A percentile compares a stretch with the other conserved stretches of the same genome.
Evolutionary conservation across 2,888 invertebrate genomes (phyloP).

Genomic region (Osmoderma eremita): DNA sequence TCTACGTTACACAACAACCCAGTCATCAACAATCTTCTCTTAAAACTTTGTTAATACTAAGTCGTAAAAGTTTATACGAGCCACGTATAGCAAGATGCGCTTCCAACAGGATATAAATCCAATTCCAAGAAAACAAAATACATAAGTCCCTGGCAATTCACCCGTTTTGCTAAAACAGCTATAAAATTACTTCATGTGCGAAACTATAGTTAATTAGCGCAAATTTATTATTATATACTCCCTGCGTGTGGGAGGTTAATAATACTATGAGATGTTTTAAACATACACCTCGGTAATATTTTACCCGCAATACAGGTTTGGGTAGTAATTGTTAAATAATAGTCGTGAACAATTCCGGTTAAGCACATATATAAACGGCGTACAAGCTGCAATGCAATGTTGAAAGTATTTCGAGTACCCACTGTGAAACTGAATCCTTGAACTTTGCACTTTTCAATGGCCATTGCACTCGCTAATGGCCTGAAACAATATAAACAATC

Average conservation of each 20-base stretch:
- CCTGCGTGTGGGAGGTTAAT: no score
- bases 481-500: constrained; percentile 42
- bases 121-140: constrained; percentile 25
- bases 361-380: background rate
- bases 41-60: constrained; percentile 32
- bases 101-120: constrained; percentile 26
- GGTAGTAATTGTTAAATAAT: no score
- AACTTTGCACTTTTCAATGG: constrained; percentile 58
- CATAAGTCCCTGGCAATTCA: constrained; percentile 22
- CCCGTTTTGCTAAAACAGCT: constrained; percentile 8
- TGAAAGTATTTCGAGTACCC: constrained; percentile 31
- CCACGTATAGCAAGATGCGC: constrained; percentile 20
- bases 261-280: no score
- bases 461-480: constrained; percentile 53
- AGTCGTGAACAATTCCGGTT: background rate
- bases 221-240: no score
- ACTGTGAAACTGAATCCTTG: constrained; percentile 52
- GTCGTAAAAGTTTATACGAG: constrained; percentile 33
- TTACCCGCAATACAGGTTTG: no score
- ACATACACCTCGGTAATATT: no score
- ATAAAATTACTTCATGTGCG: constrained; percentile 3
- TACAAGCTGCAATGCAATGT: constrained; percentile 4
- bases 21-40: constrained; percentile 29
- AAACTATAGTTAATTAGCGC: background rate
- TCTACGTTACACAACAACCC: constrained; percentile 14